phyloP scores from a whole-genome alignment of 2,797 vertebrate genomes.

The Leptodactylus fallax region DNA sequence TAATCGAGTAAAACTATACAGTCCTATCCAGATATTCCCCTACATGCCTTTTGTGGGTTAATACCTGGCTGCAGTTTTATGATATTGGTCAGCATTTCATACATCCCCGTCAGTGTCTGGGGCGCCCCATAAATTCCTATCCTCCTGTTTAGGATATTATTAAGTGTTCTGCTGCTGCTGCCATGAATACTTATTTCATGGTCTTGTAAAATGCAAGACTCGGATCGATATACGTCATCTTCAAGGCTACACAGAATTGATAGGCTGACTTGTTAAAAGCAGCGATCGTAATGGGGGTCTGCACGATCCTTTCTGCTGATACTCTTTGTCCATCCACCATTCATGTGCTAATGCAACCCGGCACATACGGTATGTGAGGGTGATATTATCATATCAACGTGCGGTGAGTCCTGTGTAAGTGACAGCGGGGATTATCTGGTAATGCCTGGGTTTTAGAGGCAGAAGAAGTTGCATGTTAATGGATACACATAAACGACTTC shows the following conservation, averaged over 20 bases:
- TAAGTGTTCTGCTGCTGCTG: not conserved
- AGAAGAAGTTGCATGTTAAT: constrained; percentile 33
- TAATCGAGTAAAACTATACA: not conserved
- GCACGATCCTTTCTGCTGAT: not conserved
- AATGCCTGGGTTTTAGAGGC: constrained; percentile 15
- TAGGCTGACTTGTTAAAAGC: constrained; percentile 4
- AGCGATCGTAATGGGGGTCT: constrained; percentile 15
- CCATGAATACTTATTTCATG: not conserved
- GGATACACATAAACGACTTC: constrained; percentile 7
- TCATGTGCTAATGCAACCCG: not conserved
- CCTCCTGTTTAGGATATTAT: not conserved
- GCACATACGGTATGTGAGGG: not conserved
- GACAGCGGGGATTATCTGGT: constrained; percentile 15
- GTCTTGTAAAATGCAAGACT: constrained; percentile 2
- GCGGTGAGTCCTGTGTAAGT: not conserved
- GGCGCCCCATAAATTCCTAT: not conserved
- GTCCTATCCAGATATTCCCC: not conserved
- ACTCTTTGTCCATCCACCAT: not conserved
- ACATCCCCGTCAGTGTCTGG: not conserved
- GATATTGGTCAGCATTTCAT: not conserved
- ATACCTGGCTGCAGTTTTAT: not conserved
- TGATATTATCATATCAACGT: not conserved
- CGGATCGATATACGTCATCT: constrained; percentile 19
- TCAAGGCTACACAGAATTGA: not conserved
- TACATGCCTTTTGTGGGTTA: not conserved